These are phyloP conservation scores for Melanchra persicariae DNA, from an alignment of 2,888 invertebrate genomes.

Conservation along the genomic window DNA sequence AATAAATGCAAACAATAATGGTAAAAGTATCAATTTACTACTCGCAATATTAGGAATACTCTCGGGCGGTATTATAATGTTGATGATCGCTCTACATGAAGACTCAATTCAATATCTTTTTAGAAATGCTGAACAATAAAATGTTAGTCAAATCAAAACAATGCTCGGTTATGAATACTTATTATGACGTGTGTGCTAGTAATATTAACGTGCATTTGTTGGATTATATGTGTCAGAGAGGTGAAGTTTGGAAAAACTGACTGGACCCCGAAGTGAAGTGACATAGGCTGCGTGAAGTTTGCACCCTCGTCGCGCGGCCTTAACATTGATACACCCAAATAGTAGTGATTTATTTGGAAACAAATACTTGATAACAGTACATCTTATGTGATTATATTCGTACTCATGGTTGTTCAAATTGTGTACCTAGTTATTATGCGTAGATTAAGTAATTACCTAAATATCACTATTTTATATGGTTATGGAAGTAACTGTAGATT, in stretches of 20 bases:
- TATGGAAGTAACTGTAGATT: slow-evolving; percentile 4
- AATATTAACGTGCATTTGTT: slow-evolving; percentile 14
- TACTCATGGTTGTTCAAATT: slow-evolving; percentile 76
- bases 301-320: background rate
- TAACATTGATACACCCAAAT: slow-evolving; percentile 15
- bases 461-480: background rate
- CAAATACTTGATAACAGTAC: slow-evolving; percentile 53
- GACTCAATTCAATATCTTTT: slow-evolving; percentile 89
- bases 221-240: slow-evolving; percentile 22
- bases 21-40: slow-evolving; percentile 89
- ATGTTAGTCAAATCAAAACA: slow-evolving; percentile 53
- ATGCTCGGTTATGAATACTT: slow-evolving; percentile 52
- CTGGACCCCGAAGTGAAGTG: slow-evolving; percentile 23
- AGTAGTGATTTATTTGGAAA: slow-evolving; percentile 31
- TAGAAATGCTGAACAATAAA: slow-evolving; percentile 85
- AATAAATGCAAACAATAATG: slow-evolving; percentile 89
- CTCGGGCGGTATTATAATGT: slow-evolving; percentile 93
- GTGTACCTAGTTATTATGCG: slow-evolving; percentile 30
- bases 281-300: background rate
- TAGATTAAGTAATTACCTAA: slow-evolving; percentile 14
- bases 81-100: slow-evolving; percentile 94
- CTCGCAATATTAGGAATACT: slow-evolving; percentile 93
- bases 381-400: slow-evolving; percentile 72
- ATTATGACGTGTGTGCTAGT: slow-evolving; percentile 36
- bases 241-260: slow-evolving; percentile 7